Conservation (phyloP, 2,797 vertebrate genomes). For the Luscinia megarhynchos region DNA sequence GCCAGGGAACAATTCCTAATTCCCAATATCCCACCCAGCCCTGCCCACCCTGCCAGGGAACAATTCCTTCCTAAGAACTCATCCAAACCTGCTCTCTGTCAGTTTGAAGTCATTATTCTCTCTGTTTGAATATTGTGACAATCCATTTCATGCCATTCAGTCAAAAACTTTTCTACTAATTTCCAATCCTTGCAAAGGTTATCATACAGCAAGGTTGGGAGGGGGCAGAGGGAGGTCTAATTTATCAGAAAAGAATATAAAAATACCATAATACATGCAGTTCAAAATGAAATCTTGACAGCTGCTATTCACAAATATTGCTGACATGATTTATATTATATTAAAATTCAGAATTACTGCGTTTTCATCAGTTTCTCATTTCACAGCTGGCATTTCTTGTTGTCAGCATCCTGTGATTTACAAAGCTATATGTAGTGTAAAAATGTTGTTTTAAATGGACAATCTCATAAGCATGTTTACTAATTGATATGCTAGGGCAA, state of each 20-base stretch:
- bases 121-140: conserved; percentile 47
- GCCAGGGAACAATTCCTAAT: no score
- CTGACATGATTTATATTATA: conserved; percentile 81
- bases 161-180: conserved; percentile 43
- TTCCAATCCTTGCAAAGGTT: conserved; percentile 28
- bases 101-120: neutral
- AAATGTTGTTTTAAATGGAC: conserved; percentile 72
- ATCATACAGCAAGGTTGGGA: conserved; percentile 5
- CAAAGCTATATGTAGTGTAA: conserved; percentile 55
- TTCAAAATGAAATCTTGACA: conserved; percentile 78
- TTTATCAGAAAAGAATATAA: conserved; percentile 74
- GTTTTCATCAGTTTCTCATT: conserved; percentile 80
- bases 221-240: conserved; percentile 47
- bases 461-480: conserved; percentile 70
- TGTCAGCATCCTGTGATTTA: conserved; percentile 87
- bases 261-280: conserved; percentile 75
- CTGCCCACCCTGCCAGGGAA: neutral
- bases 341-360: conserved; percentile 82
- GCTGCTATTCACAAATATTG: conserved; percentile 82
- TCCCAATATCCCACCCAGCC: neutral
- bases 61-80: fast-evolving
- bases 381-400: conserved; percentile 86
- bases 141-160: conserved; percentile 14
- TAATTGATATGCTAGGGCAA: conserved; percentile 71
- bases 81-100: neutral